A percentile compares a stretch with the other conserved stretches of the same genome.
Conservation (phyloP, 2,797 vertebrate species). For the Eurystomus glaucurus region DNA sequence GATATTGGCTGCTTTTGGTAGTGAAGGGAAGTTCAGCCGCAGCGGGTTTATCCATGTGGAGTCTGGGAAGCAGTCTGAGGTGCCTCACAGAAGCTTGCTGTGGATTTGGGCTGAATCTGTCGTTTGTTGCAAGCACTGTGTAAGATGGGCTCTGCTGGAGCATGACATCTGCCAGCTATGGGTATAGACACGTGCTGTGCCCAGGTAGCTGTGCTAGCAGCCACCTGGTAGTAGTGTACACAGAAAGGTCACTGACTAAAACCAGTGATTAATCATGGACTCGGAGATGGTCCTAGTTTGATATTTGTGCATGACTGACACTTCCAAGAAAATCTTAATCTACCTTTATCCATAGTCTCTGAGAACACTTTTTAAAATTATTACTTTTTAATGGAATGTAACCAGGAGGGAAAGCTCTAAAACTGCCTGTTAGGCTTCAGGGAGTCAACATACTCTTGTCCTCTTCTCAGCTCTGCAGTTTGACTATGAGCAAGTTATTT, state of each 20-base stretch:
- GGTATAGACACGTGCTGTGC: fast-evolving
- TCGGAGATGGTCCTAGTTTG: background rate
- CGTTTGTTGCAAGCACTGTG: background rate
- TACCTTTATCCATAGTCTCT: background rate
- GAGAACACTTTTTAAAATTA: background rate
- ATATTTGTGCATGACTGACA: background rate
- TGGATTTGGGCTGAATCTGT: background rate
- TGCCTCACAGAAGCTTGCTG: background rate
- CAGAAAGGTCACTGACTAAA: background rate
- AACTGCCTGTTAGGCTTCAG: background rate
- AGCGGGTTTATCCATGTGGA: background rate
- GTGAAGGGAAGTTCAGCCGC: background rate
- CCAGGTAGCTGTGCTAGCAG: background rate
- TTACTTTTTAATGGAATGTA: background rate
- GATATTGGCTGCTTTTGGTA: background rate
- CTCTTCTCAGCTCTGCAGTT: background rate
- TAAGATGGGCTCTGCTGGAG: background rate
- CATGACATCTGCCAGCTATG: background rate
- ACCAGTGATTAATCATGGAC: background rate
- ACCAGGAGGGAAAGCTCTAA: background rate
- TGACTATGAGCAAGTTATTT: background rate
- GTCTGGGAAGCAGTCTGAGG: background rate
- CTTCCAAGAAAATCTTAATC: background rate
- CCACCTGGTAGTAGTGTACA: background rate
- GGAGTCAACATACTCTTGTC: background rate